Evolutionary conservation across 2,113 vertebrate genomes (phyloP).

Genomic region (Tympanuchus pallidicinctus): DNA sequence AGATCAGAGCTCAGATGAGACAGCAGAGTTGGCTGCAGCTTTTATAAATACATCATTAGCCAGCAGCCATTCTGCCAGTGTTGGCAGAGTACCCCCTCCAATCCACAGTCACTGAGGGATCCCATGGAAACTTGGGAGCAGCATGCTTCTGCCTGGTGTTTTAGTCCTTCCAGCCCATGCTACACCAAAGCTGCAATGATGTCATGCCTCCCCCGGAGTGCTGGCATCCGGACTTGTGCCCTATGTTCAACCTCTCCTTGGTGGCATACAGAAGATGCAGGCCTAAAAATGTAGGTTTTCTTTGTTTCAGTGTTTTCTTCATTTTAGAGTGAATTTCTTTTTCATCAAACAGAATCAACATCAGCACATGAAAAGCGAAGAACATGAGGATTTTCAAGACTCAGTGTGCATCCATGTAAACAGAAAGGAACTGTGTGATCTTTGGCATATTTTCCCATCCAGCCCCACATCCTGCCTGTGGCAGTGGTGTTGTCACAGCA

Average conservation of each 20-base stretch:
- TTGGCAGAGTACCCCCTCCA: background rate
- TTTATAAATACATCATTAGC: background rate
- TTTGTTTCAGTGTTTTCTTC: background rate
- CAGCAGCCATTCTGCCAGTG: background rate
- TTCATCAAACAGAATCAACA: background rate
- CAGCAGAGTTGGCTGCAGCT: background rate
- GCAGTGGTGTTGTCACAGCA: background rate
- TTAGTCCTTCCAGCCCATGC: accelerated
- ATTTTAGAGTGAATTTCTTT: background rate
- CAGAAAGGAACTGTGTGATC: background rate
- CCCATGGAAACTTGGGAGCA: background rate
- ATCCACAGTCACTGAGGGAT: background rate
- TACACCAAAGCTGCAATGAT: accelerated
- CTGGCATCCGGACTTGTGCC: background rate
- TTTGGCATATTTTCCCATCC: accelerated
- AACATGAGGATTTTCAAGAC: background rate
- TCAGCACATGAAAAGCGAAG: background rate
- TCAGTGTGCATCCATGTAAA: background rate
- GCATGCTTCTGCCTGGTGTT: background rate
- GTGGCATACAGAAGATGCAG: background rate
- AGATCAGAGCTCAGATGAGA: background rate
- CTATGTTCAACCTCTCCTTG: background rate
- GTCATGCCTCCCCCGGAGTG: accelerated
- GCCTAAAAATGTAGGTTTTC: too few relatives aligned
- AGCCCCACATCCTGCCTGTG: accelerated